Base-by-base conservation (phyloP, 64 coral and sea anemone species). In the Stichodactyla helianthus region DNA sequence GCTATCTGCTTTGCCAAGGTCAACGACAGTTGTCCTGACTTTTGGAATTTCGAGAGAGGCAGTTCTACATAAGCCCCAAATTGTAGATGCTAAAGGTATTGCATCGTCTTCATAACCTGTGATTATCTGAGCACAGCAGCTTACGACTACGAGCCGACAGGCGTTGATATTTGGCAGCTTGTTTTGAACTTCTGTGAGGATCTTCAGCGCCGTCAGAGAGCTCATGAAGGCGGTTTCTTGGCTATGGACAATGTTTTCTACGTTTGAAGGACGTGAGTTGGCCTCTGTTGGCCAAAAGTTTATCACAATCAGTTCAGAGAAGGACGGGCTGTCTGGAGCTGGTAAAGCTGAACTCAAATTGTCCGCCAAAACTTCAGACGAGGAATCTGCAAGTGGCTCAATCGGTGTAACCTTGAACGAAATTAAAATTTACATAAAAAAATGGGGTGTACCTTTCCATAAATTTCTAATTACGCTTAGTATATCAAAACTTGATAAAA, bases 201-300 rank as follows among this genome's bases (percentile, higher is more conserved):
- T 31, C 50, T 55, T 91, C 25, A 91, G 61, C 52, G 26, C 62
- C 50, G 88, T 23, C 53, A 83, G 35, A n/a, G 86, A 88, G 51
- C 85, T 91, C 68, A 90, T 87, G 25, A 91, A 87, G 6, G 85
- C 23, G 5, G 91, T 52, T 14, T 88, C 83, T 81, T 94, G 88
- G 14, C 61, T 74, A 20, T 84, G 57, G 54, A 84, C 63, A 18
- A 77, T 55, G 22, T 54, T 76, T 77, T 70, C 59, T 51, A 35
- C 9, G n/a, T 50, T 90, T 88, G 44, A 50, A 84, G 57, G 54
- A 25, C 71, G 7, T 77, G 53, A 83, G 56, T 70, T 82, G 25
- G 89, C 70, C 63, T 94, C 85, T 31, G 91, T 56, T 70, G 93
- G 93, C 79, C 79, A 87, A 56, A 94, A 94, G 85, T 90, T 91